Conservation (phyloP, 2,888 invertebrate species). For the Lasioglossum villosulum region DNA sequence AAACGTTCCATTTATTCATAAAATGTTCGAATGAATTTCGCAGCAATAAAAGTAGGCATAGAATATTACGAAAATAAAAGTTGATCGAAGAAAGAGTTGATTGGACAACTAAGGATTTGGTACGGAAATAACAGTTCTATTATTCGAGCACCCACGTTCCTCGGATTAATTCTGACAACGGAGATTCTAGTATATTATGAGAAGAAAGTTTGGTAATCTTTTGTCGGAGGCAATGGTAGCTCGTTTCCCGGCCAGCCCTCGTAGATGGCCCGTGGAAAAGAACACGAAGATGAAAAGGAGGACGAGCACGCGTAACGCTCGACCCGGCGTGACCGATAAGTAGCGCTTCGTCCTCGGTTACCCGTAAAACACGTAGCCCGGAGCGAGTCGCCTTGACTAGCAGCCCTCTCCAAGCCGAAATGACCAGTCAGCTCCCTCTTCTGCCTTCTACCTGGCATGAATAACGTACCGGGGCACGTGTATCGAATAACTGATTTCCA, state of each 20-base stretch:
- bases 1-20: too few relatives aligned
- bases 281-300: constrained; percentile 48
- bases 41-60: not conserved
- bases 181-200: not conserved
- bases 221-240: not conserved
- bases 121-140: not conserved
- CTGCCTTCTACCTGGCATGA: constrained; percentile 63
- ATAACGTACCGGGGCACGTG: constrained; percentile 51
- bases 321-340: constrained; percentile 60
- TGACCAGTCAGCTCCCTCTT: constrained; percentile 51
- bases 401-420: constrained; percentile 52
- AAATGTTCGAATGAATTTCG: too few relatives aligned
- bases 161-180: not conserved
- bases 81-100: not conserved
- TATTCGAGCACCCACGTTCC: not conserved
- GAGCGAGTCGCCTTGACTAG: constrained; percentile 34
- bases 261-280: constrained; percentile 15
- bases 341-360: constrained; percentile 35
- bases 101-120: not conserved
- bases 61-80: not conserved
- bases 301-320: constrained; percentile 45
- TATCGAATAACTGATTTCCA: constrained; percentile 64
- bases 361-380: constrained; percentile 24
- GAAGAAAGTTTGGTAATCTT: not conserved
- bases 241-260: not conserved